Evolutionary conservation across 1,140 invertebrate species (phyloP), one percentile per base, ranked within the genome.

Genomic region (Drosophila bocqueti): DNA sequence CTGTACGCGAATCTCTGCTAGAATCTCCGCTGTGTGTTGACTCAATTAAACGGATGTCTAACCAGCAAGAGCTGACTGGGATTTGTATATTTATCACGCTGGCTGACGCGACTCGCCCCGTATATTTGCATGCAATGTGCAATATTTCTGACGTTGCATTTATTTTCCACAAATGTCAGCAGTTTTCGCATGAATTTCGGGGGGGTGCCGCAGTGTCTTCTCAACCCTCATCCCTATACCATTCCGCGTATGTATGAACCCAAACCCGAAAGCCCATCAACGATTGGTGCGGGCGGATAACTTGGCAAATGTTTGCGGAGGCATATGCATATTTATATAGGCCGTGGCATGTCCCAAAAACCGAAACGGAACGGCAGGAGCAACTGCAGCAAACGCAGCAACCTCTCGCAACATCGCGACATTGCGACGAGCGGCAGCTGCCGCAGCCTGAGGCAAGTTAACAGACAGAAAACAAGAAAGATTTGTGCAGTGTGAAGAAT

Each of bases 261-360:
- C 38, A 9, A 18, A 24, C 21, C 24, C 47, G 24, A 26, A 21
- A 2, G 1, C 36, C n/a, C 36, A 24, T 24, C 21, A 45, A 10
- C 49, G 60, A 50, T 42, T 34, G 26, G 34, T 54, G 60, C 54
- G 40, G 61, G 61, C 54, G 59, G 66, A 72, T 59, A 57, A 59
- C 76, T 83, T 83, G 83, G 66, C 66, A 83, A 87, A 86, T 86
- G 80, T 86, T 86, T 86, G 83, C 54, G 72, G 45, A 83, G 59
- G 81, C 84, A 78, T 89, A 87, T 87, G 84, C 85, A 87, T 87
- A 87, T 87, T 87, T 87, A 87, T 87, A 57, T 81, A 83, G 84
- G 81, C 77, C 75, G 75, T 45, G 74, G 75, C 57, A 69, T 78
- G 74, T 57, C 43, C 57, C 64, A n/a, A 50, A 43, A 43, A 18